Conservation (phyloP, 2,113 vertebrate species). For the Serilophus lunatus region DNA sequence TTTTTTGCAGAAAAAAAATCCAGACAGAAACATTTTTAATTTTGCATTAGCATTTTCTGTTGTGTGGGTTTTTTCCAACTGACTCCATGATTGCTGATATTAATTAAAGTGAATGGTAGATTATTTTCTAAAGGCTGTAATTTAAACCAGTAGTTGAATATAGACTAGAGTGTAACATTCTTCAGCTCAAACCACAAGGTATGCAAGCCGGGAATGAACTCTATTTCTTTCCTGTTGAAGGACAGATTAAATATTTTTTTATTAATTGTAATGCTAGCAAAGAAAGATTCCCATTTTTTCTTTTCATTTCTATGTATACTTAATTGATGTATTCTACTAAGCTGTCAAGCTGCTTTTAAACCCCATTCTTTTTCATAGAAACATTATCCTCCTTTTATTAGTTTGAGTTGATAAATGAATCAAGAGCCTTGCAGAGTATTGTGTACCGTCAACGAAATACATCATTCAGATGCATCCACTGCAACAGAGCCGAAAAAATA, state of each 20-base stretch:
- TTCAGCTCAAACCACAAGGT: constrained; percentile 53
- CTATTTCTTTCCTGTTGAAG: constrained; percentile 47
- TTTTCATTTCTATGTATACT: background rate
- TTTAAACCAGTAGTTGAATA: constrained; percentile 66
- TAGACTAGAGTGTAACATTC: constrained; percentile 34
- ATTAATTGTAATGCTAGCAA: constrained; percentile 56
- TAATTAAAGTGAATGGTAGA: constrained; percentile 59
- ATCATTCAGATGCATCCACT: constrained; percentile 54
- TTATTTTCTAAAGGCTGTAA: constrained; percentile 49
- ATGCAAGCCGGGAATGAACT: constrained; percentile 48
- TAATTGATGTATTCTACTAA: constrained; percentile 48
- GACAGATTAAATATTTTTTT: constrained; percentile 51
- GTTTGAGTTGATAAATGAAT: constrained; percentile 69
- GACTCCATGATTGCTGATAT: constrained; percentile 43
- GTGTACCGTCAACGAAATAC: constrained; percentile 35
- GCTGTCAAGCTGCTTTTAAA: constrained; percentile 53
- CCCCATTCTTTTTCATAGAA: constrained; percentile 45
- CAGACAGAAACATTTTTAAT: constrained; percentile 22
- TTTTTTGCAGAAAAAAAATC: constrained; percentile 42
- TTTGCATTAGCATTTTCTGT: constrained; percentile 19
- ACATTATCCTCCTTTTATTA: constrained; percentile 66
- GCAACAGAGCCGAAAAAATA: constrained; percentile 50
- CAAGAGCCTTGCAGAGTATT: constrained; percentile 36
- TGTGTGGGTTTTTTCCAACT: background rate
- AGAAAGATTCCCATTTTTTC: constrained; percentile 22